These are phyloP conservation scores for Clarias pachynema DNA, from an alignment of 2,797 vertebrate species.

Conservation along the genomic window DNA sequence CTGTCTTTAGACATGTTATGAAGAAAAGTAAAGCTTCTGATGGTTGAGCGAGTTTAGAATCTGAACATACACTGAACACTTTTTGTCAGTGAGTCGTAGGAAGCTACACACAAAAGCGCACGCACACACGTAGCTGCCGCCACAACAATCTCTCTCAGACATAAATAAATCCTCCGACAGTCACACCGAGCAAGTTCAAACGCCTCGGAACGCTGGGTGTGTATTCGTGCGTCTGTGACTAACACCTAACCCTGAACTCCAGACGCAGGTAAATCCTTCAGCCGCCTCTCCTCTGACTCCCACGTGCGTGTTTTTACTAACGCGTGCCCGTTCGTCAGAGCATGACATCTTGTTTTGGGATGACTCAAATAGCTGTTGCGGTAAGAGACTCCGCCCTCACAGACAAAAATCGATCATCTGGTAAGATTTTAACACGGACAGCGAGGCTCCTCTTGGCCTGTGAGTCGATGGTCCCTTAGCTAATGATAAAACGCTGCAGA, in stretches of 20 bases:
- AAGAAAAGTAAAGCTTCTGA: background rate
- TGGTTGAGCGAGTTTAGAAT: background rate
- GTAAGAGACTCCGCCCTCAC: background rate
- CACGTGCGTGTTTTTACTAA: constrained; percentile 46
- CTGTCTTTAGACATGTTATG: background rate
- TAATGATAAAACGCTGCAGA: constrained; percentile 44
- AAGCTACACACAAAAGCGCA: background rate
- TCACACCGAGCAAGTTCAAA: constrained; percentile 3
- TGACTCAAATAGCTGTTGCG: background rate
- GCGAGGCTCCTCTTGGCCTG: constrained; percentile 31
- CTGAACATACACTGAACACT: background rate
- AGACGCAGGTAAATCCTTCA: constrained; percentile 18
- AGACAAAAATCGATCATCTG: background rate
- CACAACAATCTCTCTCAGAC: constrained; percentile 22
- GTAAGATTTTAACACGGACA: constrained; percentile 19
- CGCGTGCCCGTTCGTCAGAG: constrained; percentile 32
- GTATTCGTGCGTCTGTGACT: constrained; percentile 54
- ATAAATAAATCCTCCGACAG: background rate
- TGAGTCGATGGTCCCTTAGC: constrained; percentile 15
- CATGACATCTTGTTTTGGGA: constrained; percentile 50
- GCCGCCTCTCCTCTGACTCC: constrained; percentile 54
- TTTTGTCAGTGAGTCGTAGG: background rate
- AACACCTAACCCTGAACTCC: constrained; percentile 1
- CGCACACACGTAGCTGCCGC: background rate
- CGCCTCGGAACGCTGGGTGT: background rate